These are phyloP conservation scores for Oryctes rhinoceros DNA, from an alignment of 1,140 invertebrate species.

Conservation along the genomic window DNA sequence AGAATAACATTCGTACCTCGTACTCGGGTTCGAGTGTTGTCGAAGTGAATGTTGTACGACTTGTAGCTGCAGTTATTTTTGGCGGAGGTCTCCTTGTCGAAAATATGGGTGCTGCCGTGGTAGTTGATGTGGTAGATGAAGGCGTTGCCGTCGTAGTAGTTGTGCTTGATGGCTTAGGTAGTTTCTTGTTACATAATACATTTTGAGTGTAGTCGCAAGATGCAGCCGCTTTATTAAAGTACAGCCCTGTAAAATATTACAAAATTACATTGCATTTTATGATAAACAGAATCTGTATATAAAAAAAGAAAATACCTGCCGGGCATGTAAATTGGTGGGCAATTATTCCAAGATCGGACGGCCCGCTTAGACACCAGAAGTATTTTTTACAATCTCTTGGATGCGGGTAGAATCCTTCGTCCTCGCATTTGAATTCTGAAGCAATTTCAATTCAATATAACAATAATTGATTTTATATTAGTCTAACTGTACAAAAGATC, in stretches of 20 bases:
- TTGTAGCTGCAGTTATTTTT: constrained; percentile 60
- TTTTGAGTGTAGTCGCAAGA: constrained; percentile 92
- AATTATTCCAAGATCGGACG: constrained; percentile 87
- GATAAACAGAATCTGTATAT: constrained; percentile 42
- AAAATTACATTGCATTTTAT: constrained; percentile 54
- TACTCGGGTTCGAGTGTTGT: constrained; percentile 54
- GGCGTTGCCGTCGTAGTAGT: constrained; percentile 59
- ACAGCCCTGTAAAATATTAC: constrained; percentile 66
- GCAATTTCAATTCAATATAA: not conserved
- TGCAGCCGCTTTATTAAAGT: constrained; percentile 90
- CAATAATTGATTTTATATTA: constrained; percentile 46
- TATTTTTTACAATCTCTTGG: constrained; percentile 94
- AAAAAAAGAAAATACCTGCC: constrained; percentile 66
- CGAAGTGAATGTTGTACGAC: constrained; percentile 55
- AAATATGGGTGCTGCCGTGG: constrained; percentile 55
- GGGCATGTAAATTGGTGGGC: constrained; percentile 94
- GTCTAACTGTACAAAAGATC: too few relatives aligned
- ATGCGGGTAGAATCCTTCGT: constrained; percentile 94
- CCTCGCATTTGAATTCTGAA: constrained; percentile 87
- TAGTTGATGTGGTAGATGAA: constrained; percentile 60
- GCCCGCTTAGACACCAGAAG: constrained; percentile 92
- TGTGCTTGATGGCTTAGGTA: constrained; percentile 61
- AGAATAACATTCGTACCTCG: constrained; percentile 41
- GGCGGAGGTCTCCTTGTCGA: constrained; percentile 56
- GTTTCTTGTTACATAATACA: constrained; percentile 77